Conservation (phyloP, 2,113 vertebrate species). For the Odontesthes bonariensis region DNA sequence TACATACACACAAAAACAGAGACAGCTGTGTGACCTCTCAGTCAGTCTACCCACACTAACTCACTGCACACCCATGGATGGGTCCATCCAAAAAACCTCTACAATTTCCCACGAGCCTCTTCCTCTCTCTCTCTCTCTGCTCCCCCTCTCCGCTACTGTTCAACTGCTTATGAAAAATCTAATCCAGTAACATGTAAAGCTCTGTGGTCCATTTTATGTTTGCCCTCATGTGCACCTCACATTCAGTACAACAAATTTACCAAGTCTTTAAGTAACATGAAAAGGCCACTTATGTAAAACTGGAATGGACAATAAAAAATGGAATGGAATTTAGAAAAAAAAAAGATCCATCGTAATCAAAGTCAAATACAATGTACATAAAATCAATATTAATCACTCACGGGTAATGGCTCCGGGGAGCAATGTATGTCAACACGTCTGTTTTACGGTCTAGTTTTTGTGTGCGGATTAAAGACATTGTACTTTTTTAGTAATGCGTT, state of each 20-base stretch:
- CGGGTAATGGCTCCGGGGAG: too few species aligned
- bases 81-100: conserved; percentile 36
- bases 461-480: too few species aligned
- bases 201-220: neutral
- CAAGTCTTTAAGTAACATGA: neutral
- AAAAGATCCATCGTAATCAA: too few species aligned
- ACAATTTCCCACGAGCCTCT: conserved; percentile 60
- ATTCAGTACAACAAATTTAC: neutral
- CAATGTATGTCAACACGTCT: too few species aligned
- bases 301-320: too few species aligned
- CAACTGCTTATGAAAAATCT: conserved; percentile 17
- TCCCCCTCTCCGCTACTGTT: conserved; percentile 9
- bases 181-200: conserved; percentile 3
- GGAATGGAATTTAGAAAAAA: too few species aligned
- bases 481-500: too few species aligned
- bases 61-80: conserved; percentile 17
- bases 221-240: neutral
- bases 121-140: neutral
- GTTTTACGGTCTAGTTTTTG: too few species aligned
- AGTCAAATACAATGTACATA: too few species aligned
- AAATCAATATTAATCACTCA: too few species aligned
- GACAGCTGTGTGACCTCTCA: conserved; percentile 42
- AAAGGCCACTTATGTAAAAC: too few species aligned
- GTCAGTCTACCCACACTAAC: conserved; percentile 44
- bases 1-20: conserved; percentile 8